phyloP scores from a whole-genome alignment of 2,113 vertebrate genomes.

The Melanotaenia duboulayi region DNA sequence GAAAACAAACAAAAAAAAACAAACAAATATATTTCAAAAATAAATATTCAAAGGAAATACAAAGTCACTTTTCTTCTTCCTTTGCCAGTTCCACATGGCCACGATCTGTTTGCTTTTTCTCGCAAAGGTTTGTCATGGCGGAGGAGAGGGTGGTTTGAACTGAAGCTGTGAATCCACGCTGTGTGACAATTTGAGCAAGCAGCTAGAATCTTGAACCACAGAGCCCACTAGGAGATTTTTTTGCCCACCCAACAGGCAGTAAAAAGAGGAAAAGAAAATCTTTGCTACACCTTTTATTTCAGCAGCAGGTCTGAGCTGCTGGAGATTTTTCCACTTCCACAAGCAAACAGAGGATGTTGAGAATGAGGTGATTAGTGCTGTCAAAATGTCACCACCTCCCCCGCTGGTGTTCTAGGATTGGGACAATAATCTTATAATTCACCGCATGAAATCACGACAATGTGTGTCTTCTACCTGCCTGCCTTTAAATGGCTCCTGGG shows the following conservation, averaged over 20 bases:
- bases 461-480: constrained; percentile 10
- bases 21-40: no score
- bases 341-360: constrained; percentile 55
- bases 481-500: constrained; percentile 23
- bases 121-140: constrained; percentile 18
- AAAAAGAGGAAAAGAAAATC: background rate
- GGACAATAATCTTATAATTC: constrained; percentile 55
- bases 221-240: constrained; percentile 40
- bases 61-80: constrained; percentile 48
- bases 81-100: constrained; percentile 43
- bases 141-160: constrained; percentile 52
- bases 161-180: constrained; percentile 66
- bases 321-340: constrained; percentile 29
- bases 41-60: constrained; percentile 60
- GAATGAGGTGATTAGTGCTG: constrained; percentile 66
- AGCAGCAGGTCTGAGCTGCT: constrained; percentile 17
- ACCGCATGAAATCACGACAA: constrained; percentile 2
- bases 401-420: constrained; percentile 31
- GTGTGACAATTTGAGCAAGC: constrained; percentile 51
- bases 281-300: constrained; percentile 31
- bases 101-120: constrained; percentile 39
- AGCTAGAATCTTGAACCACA: constrained; percentile 52
- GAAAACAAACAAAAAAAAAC: constrained; percentile 33
- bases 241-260: constrained; percentile 49
- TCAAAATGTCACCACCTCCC: constrained; percentile 62